Percentiles rank a stretch among this genome's conserved stretches.
These are phyloP conservation scores for Nomada flava DNA, from an alignment of 2,888 invertebrate genomes.

Conservation along the genomic window DNA sequence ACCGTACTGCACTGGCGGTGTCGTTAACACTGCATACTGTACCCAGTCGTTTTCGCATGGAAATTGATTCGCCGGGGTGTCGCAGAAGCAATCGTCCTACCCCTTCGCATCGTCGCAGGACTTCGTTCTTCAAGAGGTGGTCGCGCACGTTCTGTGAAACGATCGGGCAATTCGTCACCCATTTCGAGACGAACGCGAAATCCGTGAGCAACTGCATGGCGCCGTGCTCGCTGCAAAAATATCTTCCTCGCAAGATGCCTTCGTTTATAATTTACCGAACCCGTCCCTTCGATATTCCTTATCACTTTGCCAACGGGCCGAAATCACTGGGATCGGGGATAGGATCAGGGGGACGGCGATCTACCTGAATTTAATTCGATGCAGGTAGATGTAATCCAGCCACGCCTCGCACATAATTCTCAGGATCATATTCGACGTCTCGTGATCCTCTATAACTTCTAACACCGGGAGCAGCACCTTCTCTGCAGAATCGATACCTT, in stretches of 20 bases:
- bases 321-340: too few species aligned
- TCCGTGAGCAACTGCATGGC: slow-evolving; percentile 92
- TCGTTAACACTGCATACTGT: slow-evolving; percentile 3
- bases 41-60: slow-evolving; percentile 86
- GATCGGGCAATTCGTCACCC: slow-evolving; percentile 88
- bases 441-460: slow-evolving; percentile 90
- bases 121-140: slow-evolving; percentile 85
- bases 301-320: neutral
- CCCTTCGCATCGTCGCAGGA: slow-evolving; percentile 91
- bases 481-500: slow-evolving; percentile 85
- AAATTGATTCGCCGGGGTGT: slow-evolving; percentile 93
- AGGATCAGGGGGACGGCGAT: neutral
- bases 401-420: slow-evolving; percentile 94
- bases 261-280: too few species aligned
- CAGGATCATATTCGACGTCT: slow-evolving; percentile 91
- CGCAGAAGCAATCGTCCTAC: slow-evolving; percentile 92
- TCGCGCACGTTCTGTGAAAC: slow-evolving; percentile 85
- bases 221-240: slow-evolving; percentile 87
- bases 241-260: neutral
- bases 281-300: neutral
- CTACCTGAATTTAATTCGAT: slow-evolving; percentile 91
- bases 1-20: neutral
- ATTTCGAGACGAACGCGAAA: slow-evolving; percentile 91
- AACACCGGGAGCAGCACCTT: slow-evolving; percentile 92
- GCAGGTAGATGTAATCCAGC: slow-evolving; percentile 93